Conservation (phyloP, 2,888 invertebrate species). For the Polylopha cassiicola region DNA sequence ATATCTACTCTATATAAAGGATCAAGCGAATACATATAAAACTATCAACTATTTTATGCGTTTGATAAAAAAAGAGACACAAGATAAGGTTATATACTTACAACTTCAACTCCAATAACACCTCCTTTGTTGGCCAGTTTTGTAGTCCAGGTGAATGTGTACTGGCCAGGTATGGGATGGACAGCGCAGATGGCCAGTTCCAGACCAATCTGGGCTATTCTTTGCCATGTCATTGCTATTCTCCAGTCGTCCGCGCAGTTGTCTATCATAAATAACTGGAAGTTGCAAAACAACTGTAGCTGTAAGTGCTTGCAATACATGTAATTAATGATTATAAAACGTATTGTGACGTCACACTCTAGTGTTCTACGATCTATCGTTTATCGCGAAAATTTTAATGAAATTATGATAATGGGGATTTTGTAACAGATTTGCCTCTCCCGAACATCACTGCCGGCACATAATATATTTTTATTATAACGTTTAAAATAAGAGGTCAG, state of each 20-base stretch:
- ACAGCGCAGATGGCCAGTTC: slow-evolving; percentile 97
- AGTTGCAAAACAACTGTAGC: slow-evolving; percentile 29
- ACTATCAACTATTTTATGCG: background rate
- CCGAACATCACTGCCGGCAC: too few relatives aligned
- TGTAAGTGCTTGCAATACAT: slow-evolving; percentile 4
- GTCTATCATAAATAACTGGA: slow-evolving; percentile 99
- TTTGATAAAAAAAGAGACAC: slow-evolving; percentile 1
- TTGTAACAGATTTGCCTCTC: too few relatives aligned
- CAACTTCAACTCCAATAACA: slow-evolving; percentile 79
- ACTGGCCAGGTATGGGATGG: slow-evolving; percentile 98
- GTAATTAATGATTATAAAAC: slow-evolving; percentile 6
- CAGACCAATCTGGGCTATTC: slow-evolving; percentile 93
- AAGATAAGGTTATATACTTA: slow-evolving; percentile 42
- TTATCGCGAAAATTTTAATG: too few relatives aligned
- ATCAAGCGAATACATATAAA: slow-evolving; percentile 1
- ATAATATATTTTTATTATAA: too few relatives aligned
- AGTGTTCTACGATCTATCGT: too few relatives aligned
- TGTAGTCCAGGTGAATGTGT: slow-evolving; percentile 97
- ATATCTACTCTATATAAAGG: too few relatives aligned
- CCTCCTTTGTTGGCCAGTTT: slow-evolving; percentile 93
- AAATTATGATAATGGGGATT: too few relatives aligned
- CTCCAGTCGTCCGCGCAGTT: slow-evolving; percentile 99
- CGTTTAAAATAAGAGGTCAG: too few relatives aligned
- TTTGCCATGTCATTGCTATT: slow-evolving; percentile 99
- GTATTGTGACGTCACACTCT: too few relatives aligned